Base-by-base conservation (phyloP, 1,140 invertebrate species). In the Aphis craccivora region DNA sequence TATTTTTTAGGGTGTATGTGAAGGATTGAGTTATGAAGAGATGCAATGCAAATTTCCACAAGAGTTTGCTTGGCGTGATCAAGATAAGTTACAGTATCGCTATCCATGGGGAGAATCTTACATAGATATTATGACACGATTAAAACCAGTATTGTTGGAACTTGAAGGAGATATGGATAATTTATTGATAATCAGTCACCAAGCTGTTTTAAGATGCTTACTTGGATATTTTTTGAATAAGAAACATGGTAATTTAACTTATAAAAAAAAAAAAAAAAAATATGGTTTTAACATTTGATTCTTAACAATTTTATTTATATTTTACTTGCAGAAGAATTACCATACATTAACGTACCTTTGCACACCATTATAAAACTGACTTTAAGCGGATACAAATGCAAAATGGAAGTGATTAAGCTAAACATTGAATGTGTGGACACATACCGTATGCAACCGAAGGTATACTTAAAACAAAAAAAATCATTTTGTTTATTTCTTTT, bases 101-200 rank as follows among this genome's bases (percentile, higher is more conserved):
- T 99, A 99, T 95, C 98, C 98, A 0, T 97, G 97, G 96, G 98
- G 98, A 37, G 98, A 99, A 95, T 98, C 97, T 23, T 98, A 98
- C 95, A 96, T 98, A 94, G 98, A 99, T 95, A 97, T 98, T 81
- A 98, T 99, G 96, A 96, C 96, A 35, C 96, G 98, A n/a, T 95
- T 98, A 40, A 96, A 98, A 51, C 97, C 98, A 14, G 97, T 98
- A 3, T 95, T 98, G 0, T 95, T 96, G 0, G 98, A 98, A 94
- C 95, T 99, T 25, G 98, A 99, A 94, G 96, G 97, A 94, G 97
- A 98, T 94, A 93, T 84, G 1, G 97, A 97, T 94, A 98, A 98
- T 95, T 97, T 99, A 2, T 95, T 99, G 60, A 97, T 98, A 25
- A 96, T 99, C 14, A 98, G 97, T 23, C 98, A 99, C 95, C 98